Conservation (phyloP, 2,113 vertebrate genomes). For the Lethenteron camtschaticum region DNA sequence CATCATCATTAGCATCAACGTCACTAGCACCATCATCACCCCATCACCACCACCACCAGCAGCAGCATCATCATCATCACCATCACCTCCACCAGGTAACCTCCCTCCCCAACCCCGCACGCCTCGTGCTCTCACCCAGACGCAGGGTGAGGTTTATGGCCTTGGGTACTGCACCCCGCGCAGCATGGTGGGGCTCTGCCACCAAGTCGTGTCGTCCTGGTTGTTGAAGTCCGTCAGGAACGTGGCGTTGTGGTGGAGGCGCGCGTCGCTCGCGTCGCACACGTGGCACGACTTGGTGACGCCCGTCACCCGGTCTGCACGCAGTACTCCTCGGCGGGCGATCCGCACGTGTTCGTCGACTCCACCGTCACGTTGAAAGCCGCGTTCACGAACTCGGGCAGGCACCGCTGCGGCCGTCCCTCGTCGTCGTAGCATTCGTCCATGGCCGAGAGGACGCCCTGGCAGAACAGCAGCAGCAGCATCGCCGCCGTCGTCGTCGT, state of each 20-base stretch:
- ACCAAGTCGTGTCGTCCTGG: conserved; percentile 87
- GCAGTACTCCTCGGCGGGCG: conserved; percentile 86
- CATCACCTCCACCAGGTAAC: too few relatives aligned
- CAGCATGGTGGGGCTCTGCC: conserved; percentile 97
- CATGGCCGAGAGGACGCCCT: conserved; percentile 31
- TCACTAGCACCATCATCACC: too few relatives aligned
- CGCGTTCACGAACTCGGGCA: conserved; percentile 96
- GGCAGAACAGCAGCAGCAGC: too few relatives aligned
- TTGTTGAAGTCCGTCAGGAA: conserved; percentile 97
- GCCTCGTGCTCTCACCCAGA: conserved; percentile 38
- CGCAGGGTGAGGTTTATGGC: conserved; percentile 86
- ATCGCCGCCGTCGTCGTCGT: too few relatives aligned
- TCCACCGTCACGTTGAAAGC: conserved; percentile 81
- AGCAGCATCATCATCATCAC: too few relatives aligned
- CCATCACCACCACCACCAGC: too few relatives aligned
- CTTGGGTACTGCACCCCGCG: conserved; percentile 72
- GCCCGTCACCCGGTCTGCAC: conserved; percentile 94
- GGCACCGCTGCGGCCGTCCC: conserved; percentile 52
- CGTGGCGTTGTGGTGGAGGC: conserved; percentile 51
- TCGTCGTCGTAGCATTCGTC: conserved; percentile 52
- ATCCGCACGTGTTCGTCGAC: conserved; percentile 79
- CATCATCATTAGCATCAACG: too few relatives aligned
- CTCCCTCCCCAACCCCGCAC: not conserved
- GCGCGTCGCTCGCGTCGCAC: conserved; percentile 53
- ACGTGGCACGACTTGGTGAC: conserved; percentile 97